phyloP scores from a whole-genome alignment of 2,797 vertebrate genomes.

The Avahi laniger region DNA sequence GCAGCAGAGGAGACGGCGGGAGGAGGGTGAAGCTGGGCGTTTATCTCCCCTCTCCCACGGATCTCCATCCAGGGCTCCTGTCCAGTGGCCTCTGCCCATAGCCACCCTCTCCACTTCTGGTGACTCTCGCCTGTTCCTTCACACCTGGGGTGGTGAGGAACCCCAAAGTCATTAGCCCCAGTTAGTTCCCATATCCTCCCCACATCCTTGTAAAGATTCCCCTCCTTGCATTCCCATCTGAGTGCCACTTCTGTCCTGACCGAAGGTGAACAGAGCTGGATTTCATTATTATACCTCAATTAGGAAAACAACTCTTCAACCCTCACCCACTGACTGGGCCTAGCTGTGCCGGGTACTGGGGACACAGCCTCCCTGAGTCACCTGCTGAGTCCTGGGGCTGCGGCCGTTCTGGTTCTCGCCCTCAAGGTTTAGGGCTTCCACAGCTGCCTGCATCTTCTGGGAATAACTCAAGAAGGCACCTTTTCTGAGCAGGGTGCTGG shows the following conservation, averaged over 20 bases:
- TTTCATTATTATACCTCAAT: not conserved
- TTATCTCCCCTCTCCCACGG: not conserved
- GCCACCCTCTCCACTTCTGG: not conserved
- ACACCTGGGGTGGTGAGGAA: not conserved
- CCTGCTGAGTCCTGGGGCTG: conserved; percentile 85
- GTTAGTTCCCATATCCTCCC: not conserved
- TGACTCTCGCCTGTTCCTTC: not conserved
- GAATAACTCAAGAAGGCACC: conserved; percentile 93
- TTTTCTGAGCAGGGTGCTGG: conserved; percentile 79
- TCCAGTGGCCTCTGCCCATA: not conserved
- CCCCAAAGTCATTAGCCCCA: not conserved
- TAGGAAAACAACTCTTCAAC: not conserved
- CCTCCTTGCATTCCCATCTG: not conserved
- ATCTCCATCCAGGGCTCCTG: not conserved
- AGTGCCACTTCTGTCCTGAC: not conserved
- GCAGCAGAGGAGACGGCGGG: not conserved
- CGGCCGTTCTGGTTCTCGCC: conserved; percentile 80
- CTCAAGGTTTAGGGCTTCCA: conserved; percentile 80
- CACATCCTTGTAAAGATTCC: not conserved
- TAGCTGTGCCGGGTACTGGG: not conserved
- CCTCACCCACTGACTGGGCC: not conserved
- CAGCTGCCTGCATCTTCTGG: conserved; percentile 89
- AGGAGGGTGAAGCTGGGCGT: not conserved
- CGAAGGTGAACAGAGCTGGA: not conserved
- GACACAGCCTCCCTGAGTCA: conserved; percentile 65